Conservation (phyloP, 2,113 vertebrate genomes). For the Erythrocercus mccallii region DNA sequence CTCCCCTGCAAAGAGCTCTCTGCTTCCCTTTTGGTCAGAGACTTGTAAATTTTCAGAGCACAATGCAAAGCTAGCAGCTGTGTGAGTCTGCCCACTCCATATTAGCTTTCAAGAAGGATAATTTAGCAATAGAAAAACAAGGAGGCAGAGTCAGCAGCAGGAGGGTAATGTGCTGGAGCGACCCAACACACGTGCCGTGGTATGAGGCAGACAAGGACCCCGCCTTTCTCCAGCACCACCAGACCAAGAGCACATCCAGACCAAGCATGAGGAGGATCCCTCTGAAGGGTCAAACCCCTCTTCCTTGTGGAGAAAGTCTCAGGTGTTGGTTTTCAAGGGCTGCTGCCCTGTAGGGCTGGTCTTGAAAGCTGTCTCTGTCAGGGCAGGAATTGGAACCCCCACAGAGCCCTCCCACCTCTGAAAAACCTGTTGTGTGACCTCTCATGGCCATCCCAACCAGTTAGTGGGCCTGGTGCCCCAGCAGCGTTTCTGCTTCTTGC, state of each 20-base stretch:
- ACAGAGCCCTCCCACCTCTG: fast-evolving
- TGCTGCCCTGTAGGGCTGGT: not conserved
- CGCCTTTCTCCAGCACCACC: not conserved
- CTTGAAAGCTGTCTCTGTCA: not conserved
- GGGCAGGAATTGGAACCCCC: fast-evolving
- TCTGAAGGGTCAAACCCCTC: not conserved
- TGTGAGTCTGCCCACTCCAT: not conserved
- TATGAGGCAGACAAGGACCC: not conserved
- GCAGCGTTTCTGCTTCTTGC: not conserved
- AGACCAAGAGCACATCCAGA: not conserved
- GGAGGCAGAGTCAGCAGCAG: not conserved
- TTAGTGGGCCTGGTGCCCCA: not conserved
- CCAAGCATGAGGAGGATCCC: not conserved
- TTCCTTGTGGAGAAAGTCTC: not conserved
- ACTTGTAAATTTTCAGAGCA: not conserved
- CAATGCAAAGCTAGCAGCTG: not conserved
- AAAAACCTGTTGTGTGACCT: not conserved
- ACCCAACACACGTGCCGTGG: fast-evolving
- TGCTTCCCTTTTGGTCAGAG: not conserved
- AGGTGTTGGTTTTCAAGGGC: not conserved
- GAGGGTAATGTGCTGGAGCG: fast-evolving
- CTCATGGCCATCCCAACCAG: not conserved
- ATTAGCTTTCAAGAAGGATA: not conserved
- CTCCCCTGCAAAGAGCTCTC: not conserved
- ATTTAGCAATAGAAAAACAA: not conserved